Evolutionary conservation across 2,888 invertebrate species (phyloP), one percentile per base, ranked within the genome.

Genomic region (Amitus sp.): DNA sequence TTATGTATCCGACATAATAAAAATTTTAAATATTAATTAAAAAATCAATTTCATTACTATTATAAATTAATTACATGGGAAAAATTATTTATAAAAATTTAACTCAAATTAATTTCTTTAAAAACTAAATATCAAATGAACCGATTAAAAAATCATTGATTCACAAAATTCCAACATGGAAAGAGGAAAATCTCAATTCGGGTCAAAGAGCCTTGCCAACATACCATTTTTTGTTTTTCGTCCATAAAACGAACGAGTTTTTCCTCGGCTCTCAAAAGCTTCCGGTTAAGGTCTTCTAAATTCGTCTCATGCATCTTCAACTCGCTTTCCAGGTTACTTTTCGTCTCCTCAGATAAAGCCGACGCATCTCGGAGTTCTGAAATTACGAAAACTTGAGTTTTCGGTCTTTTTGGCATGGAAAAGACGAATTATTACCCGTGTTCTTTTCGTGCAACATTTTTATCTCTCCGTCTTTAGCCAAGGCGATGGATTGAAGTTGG

Each of bases 231-330:
- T 42, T 86, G 85, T 73, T 88, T 89, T 60, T 87, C 84, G 42
- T 83, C 84, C 60, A 84, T 82, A 47, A 89, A 73, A 64, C 88
- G 87, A 2, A 82, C 80, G 68, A 86, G 85, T 77, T 88, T 88
- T 70, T 87, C 86, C 67, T 85, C 83, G 7, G 85, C 80, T 66
- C 86, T 84, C 45, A 83, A 81, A 7, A 86, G 77, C 68, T 88
- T 87, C 19, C 89, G 83, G 69, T 84, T 85, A 18, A 87, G 81
- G 78, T 89, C 88, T 40, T 70, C 69, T 15, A 75, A 48, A 20
- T 75, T 73, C 1, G 63, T 67, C 58, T 78, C 76, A 19, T 74
- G 73, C 53, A 66, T 73, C 15, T 67, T 67, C 13, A 79, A 57
- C 59, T 82, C 76, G 50, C 72, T 74, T 56, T 79, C 77, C 15